phyloP scores from a whole-genome alignment of 2,888 invertebrate species.

The Agriopis aurantiaria region DNA sequence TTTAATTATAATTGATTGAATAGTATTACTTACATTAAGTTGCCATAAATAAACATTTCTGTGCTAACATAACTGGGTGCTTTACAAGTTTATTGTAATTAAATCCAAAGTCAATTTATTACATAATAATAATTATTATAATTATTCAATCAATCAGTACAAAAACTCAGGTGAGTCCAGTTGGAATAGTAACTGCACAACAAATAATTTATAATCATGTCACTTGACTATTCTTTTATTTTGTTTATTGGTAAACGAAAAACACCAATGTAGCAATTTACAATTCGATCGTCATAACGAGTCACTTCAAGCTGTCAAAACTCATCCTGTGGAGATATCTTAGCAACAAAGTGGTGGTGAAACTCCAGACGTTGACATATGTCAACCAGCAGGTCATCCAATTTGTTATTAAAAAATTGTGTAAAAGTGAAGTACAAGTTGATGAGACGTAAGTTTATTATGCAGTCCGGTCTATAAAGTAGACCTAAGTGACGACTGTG shows the following conservation, averaged over 20 bases:
- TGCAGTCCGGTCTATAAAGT: not conserved
- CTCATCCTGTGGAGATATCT: not conserved
- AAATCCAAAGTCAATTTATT: not conserved
- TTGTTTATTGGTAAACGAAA: not conserved
- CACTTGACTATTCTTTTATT: not conserved
- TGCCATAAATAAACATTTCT: conserved; percentile 24
- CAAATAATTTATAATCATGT: not conserved
- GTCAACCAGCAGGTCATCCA: no score
- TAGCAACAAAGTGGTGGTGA: not conserved
- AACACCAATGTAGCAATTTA: not conserved
- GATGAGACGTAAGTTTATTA: not conserved
- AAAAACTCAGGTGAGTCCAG: not conserved
- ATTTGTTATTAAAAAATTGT: not conserved
- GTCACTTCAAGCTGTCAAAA: not conserved
- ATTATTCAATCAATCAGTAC: not conserved
- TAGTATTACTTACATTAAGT: conserved; percentile 11
- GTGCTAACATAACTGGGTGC: conserved; percentile 27
- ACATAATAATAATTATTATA: not conserved
- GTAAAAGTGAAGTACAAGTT: no score
- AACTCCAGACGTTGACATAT: no score
- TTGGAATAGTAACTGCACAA: not conserved
- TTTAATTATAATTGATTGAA: not conserved
- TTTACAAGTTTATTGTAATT: not conserved
- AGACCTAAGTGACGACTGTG: not conserved
- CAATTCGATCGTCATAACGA: not conserved